Conservation (phyloP, 2,888 invertebrate species). For the Bellardia bayeri region DNA sequence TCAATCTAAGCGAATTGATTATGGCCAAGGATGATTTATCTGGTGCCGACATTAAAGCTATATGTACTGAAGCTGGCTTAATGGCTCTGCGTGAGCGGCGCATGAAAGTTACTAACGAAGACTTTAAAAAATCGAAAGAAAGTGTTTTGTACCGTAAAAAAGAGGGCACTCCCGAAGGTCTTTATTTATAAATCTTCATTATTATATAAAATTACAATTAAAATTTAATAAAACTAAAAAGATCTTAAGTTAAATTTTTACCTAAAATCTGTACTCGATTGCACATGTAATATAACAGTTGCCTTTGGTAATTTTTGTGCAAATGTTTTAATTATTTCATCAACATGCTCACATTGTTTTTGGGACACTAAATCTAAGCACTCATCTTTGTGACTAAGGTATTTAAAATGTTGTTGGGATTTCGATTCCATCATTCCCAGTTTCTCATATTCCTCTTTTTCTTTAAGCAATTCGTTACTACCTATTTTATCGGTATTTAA, state of each 20-base stretch:
- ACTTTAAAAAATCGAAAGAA: constrained; percentile 99
- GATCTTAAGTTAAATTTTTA: constrained; percentile 42
- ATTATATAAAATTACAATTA: constrained; percentile 59
- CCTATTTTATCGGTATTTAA: constrained; percentile 29
- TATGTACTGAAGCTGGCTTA: constrained; percentile 99
- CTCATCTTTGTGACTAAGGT: constrained; percentile 71
- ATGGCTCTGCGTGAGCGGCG: constrained; percentile 98
- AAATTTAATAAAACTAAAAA: constrained; percentile 67
- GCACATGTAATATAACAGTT: constrained; percentile 70
- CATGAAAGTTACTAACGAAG: constrained; percentile 99
- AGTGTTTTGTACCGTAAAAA: constrained; percentile 99
- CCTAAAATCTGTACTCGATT: constrained; percentile 25
- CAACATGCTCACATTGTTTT: constrained; percentile 76
- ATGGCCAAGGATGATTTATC: constrained; percentile 99
- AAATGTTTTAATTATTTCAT: constrained; percentile 72
- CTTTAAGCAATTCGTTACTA: background rate
- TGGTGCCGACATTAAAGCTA: constrained; percentile 98
- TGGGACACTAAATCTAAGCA: constrained; percentile 71
- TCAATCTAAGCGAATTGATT: constrained; percentile 97
- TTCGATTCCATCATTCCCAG: constrained; percentile 63
- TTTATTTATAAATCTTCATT: constrained; percentile 97
- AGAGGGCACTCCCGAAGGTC: constrained; percentile 99
- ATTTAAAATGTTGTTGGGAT: constrained; percentile 75
- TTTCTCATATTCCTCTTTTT: constrained; percentile 61
- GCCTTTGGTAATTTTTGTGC: constrained; percentile 73